Conservation (phyloP, 2,888 invertebrate genomes). For the Epiblema foenella region DNA sequence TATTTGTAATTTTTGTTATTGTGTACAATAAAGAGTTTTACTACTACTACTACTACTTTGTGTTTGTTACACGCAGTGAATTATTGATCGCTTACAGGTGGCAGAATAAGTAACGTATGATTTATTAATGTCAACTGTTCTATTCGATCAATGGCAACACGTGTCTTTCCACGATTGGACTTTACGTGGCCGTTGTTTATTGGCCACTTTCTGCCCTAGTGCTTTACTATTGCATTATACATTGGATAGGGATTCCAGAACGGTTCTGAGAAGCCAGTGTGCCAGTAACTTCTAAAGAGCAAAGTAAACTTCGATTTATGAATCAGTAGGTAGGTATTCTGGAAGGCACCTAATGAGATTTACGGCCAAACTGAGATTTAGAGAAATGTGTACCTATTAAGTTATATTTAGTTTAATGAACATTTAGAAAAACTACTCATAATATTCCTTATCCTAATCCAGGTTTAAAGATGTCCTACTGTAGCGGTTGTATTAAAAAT, state of each 20-base stretch:
- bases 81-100: conserved; percentile 29
- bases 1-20: no score
- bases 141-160: conserved; percentile 29
- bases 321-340: not conserved
- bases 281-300: not conserved
- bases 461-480: no score
- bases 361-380: no score
- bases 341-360: no score
- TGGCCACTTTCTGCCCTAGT: not conserved
- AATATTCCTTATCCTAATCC: no score
- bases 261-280: not conserved
- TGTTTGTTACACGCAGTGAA: not conserved
- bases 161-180: conserved; percentile 9
- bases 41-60: no score
- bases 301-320: not conserved
- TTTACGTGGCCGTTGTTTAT: not conserved
- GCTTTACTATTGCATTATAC: not conserved
- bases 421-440: no score
- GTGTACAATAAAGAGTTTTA: no score
- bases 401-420: no score
- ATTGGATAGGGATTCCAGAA: not conserved
- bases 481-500: no score
- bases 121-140: conserved; percentile 33
- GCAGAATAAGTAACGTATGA: conserved; percentile 7
- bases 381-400: no score